Evolutionary conservation across 2,113 vertebrate genomes (phyloP).

Genomic region (Anthoscopus minutus): DNA sequence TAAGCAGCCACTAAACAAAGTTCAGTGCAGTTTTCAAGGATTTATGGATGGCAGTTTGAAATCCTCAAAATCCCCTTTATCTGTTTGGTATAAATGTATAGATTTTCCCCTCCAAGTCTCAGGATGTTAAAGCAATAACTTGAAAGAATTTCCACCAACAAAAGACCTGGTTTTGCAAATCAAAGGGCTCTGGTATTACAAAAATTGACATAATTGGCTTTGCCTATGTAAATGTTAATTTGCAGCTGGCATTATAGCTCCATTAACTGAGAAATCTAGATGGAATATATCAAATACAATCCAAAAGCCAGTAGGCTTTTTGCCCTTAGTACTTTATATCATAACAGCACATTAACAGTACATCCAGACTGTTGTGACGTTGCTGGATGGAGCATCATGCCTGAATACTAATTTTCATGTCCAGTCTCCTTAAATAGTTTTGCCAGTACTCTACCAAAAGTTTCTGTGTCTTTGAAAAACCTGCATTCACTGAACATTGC

Average conservation of each 20-base stretch:
- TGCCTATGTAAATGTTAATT: not conserved
- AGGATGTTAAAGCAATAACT: not conserved
- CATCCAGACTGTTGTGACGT: not conserved
- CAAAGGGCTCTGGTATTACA: not conserved
- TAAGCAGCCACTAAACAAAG: not conserved
- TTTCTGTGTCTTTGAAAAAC: not conserved
- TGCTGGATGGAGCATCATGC: not conserved
- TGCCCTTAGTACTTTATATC: not conserved
- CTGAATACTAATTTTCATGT: not conserved
- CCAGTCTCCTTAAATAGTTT: not conserved
- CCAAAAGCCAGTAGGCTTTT: conserved; percentile 2
- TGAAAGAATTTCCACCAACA: not conserved
- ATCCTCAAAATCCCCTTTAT: not conserved
- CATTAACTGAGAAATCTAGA: not conserved
- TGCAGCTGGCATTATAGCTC: not conserved
- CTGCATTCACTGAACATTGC: not conserved
- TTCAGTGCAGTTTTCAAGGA: conserved; percentile 1
- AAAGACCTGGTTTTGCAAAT: not conserved
- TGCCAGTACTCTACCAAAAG: not conserved
- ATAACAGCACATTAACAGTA: not conserved
- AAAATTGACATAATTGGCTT: not conserved
- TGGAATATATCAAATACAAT: conserved; percentile 16
- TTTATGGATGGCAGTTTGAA: not conserved
- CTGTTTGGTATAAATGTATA: not conserved
- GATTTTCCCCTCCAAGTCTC: not conserved